phyloP scores from a whole-genome alignment of 2,113 vertebrate species.

The Ardeotis arabs region DNA sequence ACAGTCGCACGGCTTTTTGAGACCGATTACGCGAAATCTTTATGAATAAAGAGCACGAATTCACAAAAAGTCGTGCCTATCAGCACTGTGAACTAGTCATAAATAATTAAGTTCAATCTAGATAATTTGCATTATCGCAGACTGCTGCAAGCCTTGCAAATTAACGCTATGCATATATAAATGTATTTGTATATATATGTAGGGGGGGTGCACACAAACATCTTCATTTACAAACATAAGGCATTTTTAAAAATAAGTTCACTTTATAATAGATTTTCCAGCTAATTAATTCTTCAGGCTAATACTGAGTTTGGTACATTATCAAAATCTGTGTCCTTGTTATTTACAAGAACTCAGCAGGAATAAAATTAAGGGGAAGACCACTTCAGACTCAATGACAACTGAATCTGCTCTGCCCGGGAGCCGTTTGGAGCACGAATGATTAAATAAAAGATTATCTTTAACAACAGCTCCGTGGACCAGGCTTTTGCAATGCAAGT shows the following conservation, averaged over 20 bases:
- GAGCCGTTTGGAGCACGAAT: background rate
- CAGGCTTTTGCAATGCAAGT: background rate
- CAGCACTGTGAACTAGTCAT: background rate
- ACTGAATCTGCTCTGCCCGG: background rate
- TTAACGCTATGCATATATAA: background rate
- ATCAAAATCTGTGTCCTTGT: background rate
- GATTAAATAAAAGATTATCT: background rate
- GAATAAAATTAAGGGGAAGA: background rate
- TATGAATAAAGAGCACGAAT: background rate
- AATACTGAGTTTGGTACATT: background rate
- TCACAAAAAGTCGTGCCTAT: background rate
- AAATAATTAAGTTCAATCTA: background rate
- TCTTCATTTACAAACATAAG: background rate
- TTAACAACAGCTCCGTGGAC: background rate
- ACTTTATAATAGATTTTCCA: background rate
- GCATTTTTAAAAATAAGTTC: background rate
- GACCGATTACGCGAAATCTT: background rate
- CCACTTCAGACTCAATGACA: background rate
- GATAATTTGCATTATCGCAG: background rate
- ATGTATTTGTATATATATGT: background rate
- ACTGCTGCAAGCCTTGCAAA: background rate
- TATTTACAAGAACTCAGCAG: background rate
- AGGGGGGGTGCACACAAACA: background rate
- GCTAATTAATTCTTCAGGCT: background rate
- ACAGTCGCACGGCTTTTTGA: background rate